Evolutionary conservation across 2,113 vertebrate species (phyloP).

Genomic region (Lampris megalopsis): DNA sequence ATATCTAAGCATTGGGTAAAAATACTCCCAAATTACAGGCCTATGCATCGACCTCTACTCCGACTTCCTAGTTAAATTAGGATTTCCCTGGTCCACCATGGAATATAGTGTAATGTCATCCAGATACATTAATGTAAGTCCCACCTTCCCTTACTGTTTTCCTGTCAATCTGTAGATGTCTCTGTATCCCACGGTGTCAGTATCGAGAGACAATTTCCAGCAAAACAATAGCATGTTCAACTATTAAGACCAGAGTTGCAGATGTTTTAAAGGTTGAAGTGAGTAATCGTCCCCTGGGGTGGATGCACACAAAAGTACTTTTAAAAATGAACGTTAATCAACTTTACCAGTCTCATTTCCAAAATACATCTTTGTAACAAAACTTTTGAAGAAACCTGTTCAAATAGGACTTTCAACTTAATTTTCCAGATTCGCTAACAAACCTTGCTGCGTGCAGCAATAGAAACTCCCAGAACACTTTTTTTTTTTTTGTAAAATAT

Average conservation of each 20-base stretch:
- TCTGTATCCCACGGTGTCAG: slow-evolving; percentile 1
- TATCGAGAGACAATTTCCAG: background rate
- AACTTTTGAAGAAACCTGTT: background rate
- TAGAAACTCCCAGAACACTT: background rate
- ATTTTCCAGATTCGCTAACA: background rate
- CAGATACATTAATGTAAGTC: slow-evolving; percentile 29
- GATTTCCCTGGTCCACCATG: slow-evolving; percentile 32
- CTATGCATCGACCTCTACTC: slow-evolving; percentile 26
- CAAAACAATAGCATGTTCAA: slow-evolving; percentile 31
- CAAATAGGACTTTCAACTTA: slow-evolving; percentile 12
- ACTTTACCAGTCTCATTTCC: background rate
- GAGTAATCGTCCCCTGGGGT: background rate
- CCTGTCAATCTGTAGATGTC: slow-evolving; percentile 28
- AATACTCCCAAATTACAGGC: slow-evolving; percentile 28
- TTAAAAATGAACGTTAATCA: background rate
- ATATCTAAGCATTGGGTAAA: slow-evolving; percentile 17
- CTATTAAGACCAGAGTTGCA: slow-evolving; percentile 60
- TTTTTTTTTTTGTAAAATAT: slow-evolving; percentile 7
- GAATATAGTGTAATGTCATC: slow-evolving; percentile 40
- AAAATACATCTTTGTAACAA: slow-evolving; percentile 15
- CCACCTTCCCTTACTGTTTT: slow-evolving; percentile 4
- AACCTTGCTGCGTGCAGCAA: slow-evolving; percentile 2
- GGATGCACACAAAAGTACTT: background rate
- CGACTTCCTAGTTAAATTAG: slow-evolving; percentile 22
- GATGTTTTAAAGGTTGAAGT: slow-evolving; percentile 19